Evolutionary conservation across 2,113 vertebrate genomes (phyloP).

Genomic region (Harpagus bidentatus): DNA sequence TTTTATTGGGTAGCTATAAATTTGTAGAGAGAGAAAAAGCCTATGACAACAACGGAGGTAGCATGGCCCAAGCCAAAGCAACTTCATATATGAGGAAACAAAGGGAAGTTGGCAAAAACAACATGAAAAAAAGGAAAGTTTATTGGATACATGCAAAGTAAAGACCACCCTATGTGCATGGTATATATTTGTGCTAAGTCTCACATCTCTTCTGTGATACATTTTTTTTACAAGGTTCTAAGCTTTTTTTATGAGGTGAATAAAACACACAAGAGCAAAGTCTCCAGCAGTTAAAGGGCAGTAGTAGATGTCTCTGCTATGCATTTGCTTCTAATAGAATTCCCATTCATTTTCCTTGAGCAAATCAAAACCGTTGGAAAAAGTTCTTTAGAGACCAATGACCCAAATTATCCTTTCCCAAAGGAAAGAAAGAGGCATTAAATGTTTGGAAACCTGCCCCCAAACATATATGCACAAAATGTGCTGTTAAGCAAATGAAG

Average conservation of each 20-base stretch:
- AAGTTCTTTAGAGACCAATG: conserved; percentile 12
- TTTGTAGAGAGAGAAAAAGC: neutral
- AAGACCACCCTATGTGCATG: neutral
- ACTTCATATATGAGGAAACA: conserved; percentile 8
- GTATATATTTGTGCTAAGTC: conserved; percentile 40
- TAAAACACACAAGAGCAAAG: conserved; percentile 55
- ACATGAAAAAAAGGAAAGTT: neutral
- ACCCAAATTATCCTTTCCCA: conserved; percentile 33
- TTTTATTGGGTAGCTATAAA: conserved; percentile 1
- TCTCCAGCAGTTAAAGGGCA: conserved; percentile 40
- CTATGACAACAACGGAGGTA: neutral
- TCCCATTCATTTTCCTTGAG: conserved; percentile 31
- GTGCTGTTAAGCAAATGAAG: neutral
- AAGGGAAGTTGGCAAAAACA: neutral
- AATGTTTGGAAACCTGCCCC: neutral
- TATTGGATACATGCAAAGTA: neutral
- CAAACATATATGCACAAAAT: neutral
- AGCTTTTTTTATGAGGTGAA: conserved; percentile 61
- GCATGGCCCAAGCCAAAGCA: neutral
- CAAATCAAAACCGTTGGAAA: conserved; percentile 15
- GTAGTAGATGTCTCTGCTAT: conserved; percentile 24
- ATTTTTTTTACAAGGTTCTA: conserved; percentile 58
- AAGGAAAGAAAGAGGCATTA: conserved; percentile 16
- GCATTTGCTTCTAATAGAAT: conserved; percentile 58
- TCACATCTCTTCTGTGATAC: conserved; percentile 49